Conservation (phyloP, 2,888 invertebrate species). For the Myathropa florea region DNA sequence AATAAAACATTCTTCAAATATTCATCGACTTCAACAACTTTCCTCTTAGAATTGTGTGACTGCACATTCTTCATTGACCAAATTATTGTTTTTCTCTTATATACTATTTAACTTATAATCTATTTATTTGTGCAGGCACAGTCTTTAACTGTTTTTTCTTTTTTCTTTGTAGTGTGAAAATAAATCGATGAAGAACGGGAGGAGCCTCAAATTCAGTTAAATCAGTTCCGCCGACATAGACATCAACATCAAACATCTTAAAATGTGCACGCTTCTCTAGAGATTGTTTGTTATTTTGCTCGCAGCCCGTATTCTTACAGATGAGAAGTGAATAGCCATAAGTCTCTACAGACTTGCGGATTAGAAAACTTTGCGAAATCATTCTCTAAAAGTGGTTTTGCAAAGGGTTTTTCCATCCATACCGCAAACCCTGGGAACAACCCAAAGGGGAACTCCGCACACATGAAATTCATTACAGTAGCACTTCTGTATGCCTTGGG, state of each 20-base stretch:
- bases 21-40: too few species aligned
- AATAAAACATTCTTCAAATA: too few species aligned
- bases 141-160: too few species aligned
- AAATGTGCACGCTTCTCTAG: neutral
- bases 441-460: conserved; percentile 5
- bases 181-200: too few species aligned
- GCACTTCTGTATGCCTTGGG: conserved; percentile 8
- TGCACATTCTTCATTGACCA: too few species aligned
- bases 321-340: conserved; percentile 36
- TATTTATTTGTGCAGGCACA: too few species aligned
- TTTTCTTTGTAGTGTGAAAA: too few species aligned
- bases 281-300: conserved; percentile 55
- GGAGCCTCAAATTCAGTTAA: too few species aligned
- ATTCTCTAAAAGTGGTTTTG: conserved; percentile 47
- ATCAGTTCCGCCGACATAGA: too few species aligned
- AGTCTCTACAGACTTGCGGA: conserved; percentile 53
- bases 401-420: conserved; percentile 20
- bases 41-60: too few species aligned
- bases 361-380: conserved; percentile 56
- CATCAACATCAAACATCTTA: neutral
- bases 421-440: conserved; percentile 12
- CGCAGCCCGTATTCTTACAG: conserved; percentile 2
- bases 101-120: too few species aligned
- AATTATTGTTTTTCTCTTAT: too few species aligned
- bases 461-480: conserved; percentile 27